These are phyloP conservation scores for Luffia ferchaultella DNA, from an alignment of 2,888 invertebrate species.

Conservation along the genomic window DNA sequence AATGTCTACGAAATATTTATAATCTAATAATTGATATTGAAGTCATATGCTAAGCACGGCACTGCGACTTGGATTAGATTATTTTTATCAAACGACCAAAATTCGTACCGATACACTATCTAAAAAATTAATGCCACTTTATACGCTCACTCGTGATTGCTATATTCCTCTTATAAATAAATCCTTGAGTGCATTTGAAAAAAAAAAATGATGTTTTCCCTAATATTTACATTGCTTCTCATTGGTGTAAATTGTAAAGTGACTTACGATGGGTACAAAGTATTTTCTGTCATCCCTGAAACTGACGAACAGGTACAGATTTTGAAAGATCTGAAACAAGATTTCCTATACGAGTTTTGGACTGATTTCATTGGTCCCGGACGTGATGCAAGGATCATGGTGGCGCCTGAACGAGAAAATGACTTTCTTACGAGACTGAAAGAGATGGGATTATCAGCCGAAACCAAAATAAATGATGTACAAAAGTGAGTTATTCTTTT, in stretches of 20 bases:
- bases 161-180: not conserved
- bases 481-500: conserved; percentile 3
- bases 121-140: not conserved
- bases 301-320: conserved; percentile 1
- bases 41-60: no score
- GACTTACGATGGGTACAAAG: conserved; percentile 1
- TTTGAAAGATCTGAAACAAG: conserved; percentile 3
- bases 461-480: not conserved
- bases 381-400: conserved; percentile 1
- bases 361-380: conserved; percentile 1
- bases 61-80: no score
- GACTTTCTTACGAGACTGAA: conserved; percentile 1
- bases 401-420: conserved; percentile 1
- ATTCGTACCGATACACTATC: no score
- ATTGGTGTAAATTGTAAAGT: not conserved
- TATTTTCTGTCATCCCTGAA: conserved; percentile 2
- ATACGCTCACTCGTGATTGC: not conserved
- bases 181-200: not conserved
- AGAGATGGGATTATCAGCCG: not conserved
- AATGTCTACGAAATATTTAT: no score
- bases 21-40: no score
- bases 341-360: conserved; percentile 3
- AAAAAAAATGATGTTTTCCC: not conserved
- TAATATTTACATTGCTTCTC: not conserved
- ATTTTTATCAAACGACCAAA: no score